phyloP scores from a whole-genome alignment of 23 tunicate genomes.

The Styela plicata region DNA sequence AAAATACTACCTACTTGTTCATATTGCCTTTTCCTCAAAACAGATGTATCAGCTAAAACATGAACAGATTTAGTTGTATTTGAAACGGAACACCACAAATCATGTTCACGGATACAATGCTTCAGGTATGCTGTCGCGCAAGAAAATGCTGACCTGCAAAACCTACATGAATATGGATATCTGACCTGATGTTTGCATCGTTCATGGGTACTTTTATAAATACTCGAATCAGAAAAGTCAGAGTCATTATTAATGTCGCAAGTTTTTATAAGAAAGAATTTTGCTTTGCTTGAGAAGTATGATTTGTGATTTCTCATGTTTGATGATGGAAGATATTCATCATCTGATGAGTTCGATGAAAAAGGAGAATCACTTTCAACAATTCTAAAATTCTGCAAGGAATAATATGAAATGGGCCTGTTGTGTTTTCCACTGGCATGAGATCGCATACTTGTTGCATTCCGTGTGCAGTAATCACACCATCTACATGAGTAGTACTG shows the following conservation, averaged over 20 bases:
- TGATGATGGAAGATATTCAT: not conserved
- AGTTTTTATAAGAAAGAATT: not conserved
- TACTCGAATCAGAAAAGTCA: not conserved
- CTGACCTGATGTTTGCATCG: slow-evolving; percentile 3
- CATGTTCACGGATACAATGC: not conserved
- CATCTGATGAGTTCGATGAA: not conserved
- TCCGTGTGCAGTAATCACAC: not conserved
- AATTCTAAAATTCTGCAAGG: not conserved
- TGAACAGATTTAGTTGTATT: not conserved
- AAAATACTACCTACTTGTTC: no score
- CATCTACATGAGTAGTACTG: not conserved
- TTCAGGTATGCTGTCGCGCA: not conserved
- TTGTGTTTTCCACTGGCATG: not conserved
- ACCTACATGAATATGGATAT: not conserved
- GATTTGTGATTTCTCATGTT: not conserved
- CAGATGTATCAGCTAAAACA: not conserved
- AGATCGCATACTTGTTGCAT: not conserved
- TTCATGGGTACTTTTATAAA: not conserved
- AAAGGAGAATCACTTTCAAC: not conserved
- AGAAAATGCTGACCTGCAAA: not conserved
- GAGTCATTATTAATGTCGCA: not conserved
- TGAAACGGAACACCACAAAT: not conserved
- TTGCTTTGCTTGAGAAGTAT: not conserved
- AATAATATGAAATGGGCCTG: not conserved
- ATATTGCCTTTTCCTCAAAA: no score